These are phyloP conservation scores for Frieseomelitta varia DNA, from an alignment of 1,140 invertebrate genomes.

Conservation along the genomic window DNA sequence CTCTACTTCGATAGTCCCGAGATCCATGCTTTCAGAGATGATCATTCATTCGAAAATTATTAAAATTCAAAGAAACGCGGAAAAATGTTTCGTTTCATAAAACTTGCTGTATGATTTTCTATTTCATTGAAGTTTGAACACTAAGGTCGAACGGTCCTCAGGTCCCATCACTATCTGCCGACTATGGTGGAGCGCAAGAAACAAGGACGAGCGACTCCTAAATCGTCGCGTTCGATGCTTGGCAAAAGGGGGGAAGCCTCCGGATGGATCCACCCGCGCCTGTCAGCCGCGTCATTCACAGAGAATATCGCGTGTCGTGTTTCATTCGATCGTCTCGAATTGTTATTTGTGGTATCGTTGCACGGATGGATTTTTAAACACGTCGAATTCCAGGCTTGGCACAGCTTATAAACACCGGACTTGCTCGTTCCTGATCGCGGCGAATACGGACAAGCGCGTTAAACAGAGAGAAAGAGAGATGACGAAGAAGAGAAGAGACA, in stretches of 20 bases:
- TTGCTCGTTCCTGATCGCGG: background rate
- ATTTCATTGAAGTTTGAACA: too few relatives aligned
- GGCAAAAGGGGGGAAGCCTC: background rate
- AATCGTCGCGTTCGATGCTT: slow-evolving; percentile 52
- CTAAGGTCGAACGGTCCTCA: too few relatives aligned
- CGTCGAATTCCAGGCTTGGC: slow-evolving; percentile 74
- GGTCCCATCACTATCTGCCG: slow-evolving; percentile 2
- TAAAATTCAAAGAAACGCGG: too few relatives aligned
- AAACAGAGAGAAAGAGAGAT: background rate
- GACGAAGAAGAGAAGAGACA: slow-evolving; percentile 28
- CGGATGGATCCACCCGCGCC: slow-evolving; percentile 50
- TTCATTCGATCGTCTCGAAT: slow-evolving; percentile 67
- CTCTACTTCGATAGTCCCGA: too few relatives aligned
- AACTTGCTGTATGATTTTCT: too few relatives aligned
- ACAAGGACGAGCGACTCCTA: slow-evolving; percentile 49
- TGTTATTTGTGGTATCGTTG: slow-evolving; percentile 71
- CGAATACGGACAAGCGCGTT: background rate
- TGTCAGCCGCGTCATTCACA: slow-evolving; percentile 63
- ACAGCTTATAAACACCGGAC: slow-evolving; percentile 72
- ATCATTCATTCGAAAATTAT: too few relatives aligned
- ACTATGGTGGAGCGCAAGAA: slow-evolving; percentile 27
- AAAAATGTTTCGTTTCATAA: too few relatives aligned
- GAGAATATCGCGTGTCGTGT: slow-evolving; percentile 67
- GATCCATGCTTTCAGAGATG: too few relatives aligned
- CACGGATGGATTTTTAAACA: slow-evolving; percentile 74